Evolutionary conservation across 2,797 vertebrate genomes (phyloP), one percentile per base, ranked within the genome.

Genomic region (Sebastes taczanowskii): DNA sequence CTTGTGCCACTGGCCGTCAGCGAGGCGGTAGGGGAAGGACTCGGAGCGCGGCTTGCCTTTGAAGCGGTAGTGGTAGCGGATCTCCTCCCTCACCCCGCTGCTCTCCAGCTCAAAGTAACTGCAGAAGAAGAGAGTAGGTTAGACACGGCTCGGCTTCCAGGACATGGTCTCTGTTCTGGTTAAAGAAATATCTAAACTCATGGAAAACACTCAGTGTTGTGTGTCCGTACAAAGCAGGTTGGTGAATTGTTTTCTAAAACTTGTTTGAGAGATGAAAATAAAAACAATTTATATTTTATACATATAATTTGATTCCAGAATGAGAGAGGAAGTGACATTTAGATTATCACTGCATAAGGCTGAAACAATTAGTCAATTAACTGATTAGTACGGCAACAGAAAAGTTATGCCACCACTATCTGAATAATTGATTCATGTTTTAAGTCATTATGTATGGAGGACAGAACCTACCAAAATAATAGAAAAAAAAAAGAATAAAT

Each of bases 41-140:
- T 99, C 97, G 0, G 96, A 97, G 59, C 96, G 96, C 0, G 96
- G 95, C 88, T 96, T 97, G 73, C 97, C 98, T 0, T 95, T 92
- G 84, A 95, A 97, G 69, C 96, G 96, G 88, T 98, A 99, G 91
- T 97, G 97, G 74, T 97, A 98, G 62, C 97, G 95, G 65, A 99
- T 96, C 93, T 99, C 97, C 86, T 98, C 98, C 77, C 97, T 94
- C 80, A 98, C 93, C 13, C 98, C 97, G 0, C 97, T 98, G 96
- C 97, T 99, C 92, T 99, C 98, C 96, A 99, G 91, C 91, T 99
- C 98, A 91, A 99, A 98, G 91, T 97, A 98, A 91, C 98, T 99
- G 95, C 22, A 74, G n/a, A 30, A 38, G 32, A 78, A 69, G 73
- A 66, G 71, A 34, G 18, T 5, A 77, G 52, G 83, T 83, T 68